Evolutionary conservation across 2,888 invertebrate species (phyloP).

Genomic region (Amphipyra berbera): DNA sequence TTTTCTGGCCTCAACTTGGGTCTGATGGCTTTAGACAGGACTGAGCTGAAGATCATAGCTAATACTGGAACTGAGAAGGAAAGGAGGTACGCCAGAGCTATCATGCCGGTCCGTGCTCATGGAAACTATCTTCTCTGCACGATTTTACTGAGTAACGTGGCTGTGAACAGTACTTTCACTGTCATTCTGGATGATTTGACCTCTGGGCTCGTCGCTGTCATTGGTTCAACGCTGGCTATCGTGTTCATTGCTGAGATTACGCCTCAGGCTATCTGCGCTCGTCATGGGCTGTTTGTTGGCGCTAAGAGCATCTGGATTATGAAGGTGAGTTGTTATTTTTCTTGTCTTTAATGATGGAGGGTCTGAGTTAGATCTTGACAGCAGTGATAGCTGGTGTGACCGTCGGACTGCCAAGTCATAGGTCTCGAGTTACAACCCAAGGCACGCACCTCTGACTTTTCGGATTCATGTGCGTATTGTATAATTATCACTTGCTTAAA

Average conservation of each 20-base stretch:
- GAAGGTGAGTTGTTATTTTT: conserved; percentile 84
- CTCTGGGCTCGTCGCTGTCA: conserved; percentile 96
- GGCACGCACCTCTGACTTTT: too few relatives aligned
- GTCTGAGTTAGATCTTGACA: too few relatives aligned
- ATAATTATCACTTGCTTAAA: too few relatives aligned
- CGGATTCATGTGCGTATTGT: too few relatives aligned
- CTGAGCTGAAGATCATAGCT: conserved; percentile 97
- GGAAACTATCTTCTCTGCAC: conserved; percentile 98
- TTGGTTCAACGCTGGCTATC: conserved; percentile 97
- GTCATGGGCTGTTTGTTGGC: conserved; percentile 98
- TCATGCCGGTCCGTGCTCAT: conserved; percentile 97
- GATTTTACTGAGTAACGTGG: conserved; percentile 95
- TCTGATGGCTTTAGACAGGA: conserved; percentile 98
- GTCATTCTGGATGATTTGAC: conserved; percentile 98
- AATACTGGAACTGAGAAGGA: conserved; percentile 97
- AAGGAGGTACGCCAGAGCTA: conserved; percentile 95
- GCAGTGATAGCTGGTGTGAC: too few relatives aligned
- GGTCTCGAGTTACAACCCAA: too few relatives aligned
- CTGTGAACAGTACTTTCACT: conserved; percentile 98
- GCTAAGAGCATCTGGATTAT: conserved; percentile 98
- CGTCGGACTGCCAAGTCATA: too few relatives aligned
- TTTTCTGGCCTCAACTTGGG: conserved; percentile 99
- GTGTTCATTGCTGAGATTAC: conserved; percentile 99
- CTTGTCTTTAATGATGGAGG: too few relatives aligned
- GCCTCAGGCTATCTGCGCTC: conserved; percentile 98